Base-by-base conservation (phyloP, 30 jellyfish, hydroid and myxozoan genomes). In the Aurelia aurita region DNA sequence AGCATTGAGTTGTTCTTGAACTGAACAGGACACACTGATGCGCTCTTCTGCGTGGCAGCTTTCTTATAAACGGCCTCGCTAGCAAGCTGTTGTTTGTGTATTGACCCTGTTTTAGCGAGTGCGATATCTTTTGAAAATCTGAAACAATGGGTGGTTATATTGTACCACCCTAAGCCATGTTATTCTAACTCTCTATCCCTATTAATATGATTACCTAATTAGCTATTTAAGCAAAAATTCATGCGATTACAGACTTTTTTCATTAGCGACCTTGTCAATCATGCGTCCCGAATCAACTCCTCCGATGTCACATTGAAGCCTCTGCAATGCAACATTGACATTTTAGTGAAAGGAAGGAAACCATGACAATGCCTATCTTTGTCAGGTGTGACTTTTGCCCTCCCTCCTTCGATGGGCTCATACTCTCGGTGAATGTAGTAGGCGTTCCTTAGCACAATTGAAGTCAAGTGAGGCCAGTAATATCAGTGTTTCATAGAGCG, bases 311-410 rank as follows among this genome's bases (percentile, higher is more conserved):
- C 34, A n/a, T 47, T 31, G 67, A 74, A 74, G 29, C 86, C 74
- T 72, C 61, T 74, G 58, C 47, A 54, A 74, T 74, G 86, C 59
- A 43, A 74, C 74, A 57, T 72, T 74, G 86, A 74, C 86, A 35
- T 74, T 74, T 74, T 8, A 61, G 70, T 64, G 82, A 69, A 26
- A 65, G 82, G 46, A 39, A 55, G 91, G 77, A 62, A 65, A 68
- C 91, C 85, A 49, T 28, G 77, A 81, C 91, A 81, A 81, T 81
- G 64, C 61, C 68, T 69, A 14, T 46, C 78, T 34, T 81, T 81
- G 91, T 81, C 91, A 81, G 91, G 91, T 81, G 91, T 81, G 91
- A 81, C 65, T 47, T 66, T 65, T 66, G 82, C 91, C 91, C 91
- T 72, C 91, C 91, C 80, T 60, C 79, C 71, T 68, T 68, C 82